These are phyloP conservation scores for Porphyrio hochstetteri DNA, from an alignment of 2,113 vertebrate genomes.

Conservation along the genomic window DNA sequence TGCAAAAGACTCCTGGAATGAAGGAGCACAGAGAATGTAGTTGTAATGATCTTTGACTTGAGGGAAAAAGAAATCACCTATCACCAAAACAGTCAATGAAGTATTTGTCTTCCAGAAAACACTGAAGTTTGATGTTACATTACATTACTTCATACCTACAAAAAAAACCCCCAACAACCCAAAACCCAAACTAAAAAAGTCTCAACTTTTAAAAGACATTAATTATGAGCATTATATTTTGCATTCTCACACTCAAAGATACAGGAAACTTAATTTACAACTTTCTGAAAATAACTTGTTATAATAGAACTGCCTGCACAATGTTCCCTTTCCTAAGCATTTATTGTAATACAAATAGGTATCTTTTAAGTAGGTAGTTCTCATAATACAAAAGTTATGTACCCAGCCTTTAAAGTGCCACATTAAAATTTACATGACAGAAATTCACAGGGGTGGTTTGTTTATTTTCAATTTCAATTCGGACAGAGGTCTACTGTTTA, in stretches of 20 bases:
- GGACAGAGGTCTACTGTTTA: not conserved
- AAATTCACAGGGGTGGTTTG: not conserved
- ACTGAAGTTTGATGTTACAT: not conserved
- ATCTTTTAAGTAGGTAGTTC: not conserved
- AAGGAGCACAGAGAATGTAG: not conserved
- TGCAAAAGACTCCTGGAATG: not conserved
- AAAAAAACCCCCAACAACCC: no score
- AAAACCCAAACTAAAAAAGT: no score
- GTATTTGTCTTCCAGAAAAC: not conserved
- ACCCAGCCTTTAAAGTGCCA: not conserved
- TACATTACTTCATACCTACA: not conserved
- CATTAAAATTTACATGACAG: constrained; percentile 4
- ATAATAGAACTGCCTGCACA: not conserved
- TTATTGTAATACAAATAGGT: not conserved
- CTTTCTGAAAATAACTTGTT: not conserved
- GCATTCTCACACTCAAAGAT: not conserved
- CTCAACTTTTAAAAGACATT: no score
- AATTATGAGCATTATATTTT: not conserved
- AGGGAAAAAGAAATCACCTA: not conserved
- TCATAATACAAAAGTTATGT: not conserved
- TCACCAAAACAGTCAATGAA: not conserved
- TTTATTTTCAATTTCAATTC: constrained; percentile 37
- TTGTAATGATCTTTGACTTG: not conserved
- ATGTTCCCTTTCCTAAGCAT: not conserved
- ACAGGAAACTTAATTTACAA: not conserved